Percentiles rank a stretch among this genome's conserved stretches.
phyloP scores from a whole-genome alignment of 2,797 vertebrate species.

The Anniella stebbinsi region DNA sequence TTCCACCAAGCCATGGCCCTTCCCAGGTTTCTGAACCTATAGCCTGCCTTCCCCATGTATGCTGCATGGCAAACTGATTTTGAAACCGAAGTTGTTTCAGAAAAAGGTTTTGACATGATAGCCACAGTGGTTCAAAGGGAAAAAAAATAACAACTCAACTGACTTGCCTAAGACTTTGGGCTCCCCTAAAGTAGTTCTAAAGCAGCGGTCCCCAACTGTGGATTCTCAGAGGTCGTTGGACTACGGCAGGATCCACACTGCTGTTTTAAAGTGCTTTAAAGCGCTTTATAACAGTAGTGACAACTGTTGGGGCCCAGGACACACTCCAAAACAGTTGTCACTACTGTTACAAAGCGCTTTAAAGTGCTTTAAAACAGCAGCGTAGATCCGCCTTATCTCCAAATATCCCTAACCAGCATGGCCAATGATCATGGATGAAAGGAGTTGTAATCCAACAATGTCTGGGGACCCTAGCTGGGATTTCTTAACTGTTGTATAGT shows the following conservation, averaged over 20 bases:
- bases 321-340: no score
- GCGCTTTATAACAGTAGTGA: no score
- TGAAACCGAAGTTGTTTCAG: conserved; percentile 15
- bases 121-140: background rate
- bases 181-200: background rate
- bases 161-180: background rate
- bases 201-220: background rate
- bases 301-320: no score
- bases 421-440: background rate
- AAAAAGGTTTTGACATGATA: background rate
- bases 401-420: background rate
- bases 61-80: background rate
- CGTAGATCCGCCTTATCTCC: no score
- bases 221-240: background rate
- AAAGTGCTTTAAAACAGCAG: no score
- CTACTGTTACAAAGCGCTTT: no score
- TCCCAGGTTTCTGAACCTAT: background rate
- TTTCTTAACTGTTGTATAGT: background rate
- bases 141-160: background rate
- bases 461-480: background rate
- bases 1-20: no score
- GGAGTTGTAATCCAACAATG: background rate
- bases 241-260: no score
- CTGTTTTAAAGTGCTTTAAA: no score
- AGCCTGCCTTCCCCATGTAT: background rate